Conservation (phyloP, 1,140 invertebrate genomes). For the Penaeus japonicus region DNA sequence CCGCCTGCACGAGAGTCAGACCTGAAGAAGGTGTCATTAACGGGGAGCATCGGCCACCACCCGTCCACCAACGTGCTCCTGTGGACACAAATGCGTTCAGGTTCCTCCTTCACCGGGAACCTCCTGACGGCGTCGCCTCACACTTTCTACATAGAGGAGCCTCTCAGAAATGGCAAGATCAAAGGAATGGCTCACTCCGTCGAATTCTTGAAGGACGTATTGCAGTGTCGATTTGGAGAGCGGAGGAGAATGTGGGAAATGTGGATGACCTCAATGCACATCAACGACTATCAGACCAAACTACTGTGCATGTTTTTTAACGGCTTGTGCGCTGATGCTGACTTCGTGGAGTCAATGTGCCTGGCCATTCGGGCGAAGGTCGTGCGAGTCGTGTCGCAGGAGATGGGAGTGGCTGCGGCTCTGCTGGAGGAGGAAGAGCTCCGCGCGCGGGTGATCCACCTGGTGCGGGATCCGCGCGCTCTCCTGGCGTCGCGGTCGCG, state of each 20-base stretch:
- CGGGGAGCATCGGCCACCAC: no score
- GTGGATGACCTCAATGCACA: not conserved
- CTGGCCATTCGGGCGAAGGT: not conserved
- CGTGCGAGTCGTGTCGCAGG: not conserved
- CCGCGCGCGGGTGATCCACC: no score
- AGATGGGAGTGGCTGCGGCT: not conserved
- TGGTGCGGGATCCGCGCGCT: no score
- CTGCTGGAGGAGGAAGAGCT: not conserved
- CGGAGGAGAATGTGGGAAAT: not conserved
- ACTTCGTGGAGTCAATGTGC: not conserved
- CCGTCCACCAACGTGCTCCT: not conserved
- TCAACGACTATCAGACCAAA: not conserved
- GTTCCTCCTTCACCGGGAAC: not conserved
- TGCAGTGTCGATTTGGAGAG: not conserved
- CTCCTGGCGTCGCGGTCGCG: no score
- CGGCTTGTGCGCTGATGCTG: not conserved
- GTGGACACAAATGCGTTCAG: conserved; percentile 13
- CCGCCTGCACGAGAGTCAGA: no score
- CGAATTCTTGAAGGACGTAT: not conserved
- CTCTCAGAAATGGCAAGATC: not conserved
- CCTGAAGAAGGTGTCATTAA: no score
- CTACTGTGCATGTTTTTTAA: not conserved
- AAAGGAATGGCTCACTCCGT: not conserved
- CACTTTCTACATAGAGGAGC: not conserved
- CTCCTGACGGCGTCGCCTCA: not conserved